Conservation (phyloP, 2,113 vertebrate genomes). For the Zosterops pallidus region DNA sequence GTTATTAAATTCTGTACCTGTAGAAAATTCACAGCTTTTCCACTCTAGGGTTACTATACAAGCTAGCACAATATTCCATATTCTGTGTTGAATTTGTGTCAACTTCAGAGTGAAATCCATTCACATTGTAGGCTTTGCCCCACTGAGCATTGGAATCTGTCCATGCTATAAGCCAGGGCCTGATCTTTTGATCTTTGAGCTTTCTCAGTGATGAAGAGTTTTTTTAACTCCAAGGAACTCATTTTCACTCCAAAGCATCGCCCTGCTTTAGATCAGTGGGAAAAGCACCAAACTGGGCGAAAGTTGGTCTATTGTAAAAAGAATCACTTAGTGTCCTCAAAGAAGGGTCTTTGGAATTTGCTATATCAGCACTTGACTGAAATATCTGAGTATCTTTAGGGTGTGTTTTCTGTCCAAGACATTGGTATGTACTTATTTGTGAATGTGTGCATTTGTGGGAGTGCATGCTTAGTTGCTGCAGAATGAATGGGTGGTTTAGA, state of each 20-base stretch:
- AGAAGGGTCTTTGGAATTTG: neutral
- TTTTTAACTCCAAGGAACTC: neutral
- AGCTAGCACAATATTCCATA: neutral
- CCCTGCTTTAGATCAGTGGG: neutral
- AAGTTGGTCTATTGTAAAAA: neutral
- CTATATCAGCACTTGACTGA: neutral
- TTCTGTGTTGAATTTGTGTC: neutral
- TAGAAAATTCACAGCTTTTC: neutral
- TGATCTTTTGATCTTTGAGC: neutral
- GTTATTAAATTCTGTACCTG: neutral
- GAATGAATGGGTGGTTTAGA: neutral
- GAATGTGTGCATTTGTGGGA: no score
- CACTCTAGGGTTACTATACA: rapidly evolving
- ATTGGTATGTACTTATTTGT: neutral
- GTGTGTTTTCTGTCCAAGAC: neutral
- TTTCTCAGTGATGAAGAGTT: neutral
- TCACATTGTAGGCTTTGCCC: neutral
- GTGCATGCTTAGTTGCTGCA: neutral
- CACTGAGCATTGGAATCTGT: neutral
- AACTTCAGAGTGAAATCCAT: neutral
- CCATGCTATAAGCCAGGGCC: neutral
- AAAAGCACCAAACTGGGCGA: neutral
- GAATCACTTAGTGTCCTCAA: neutral
- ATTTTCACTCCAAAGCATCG: neutral
- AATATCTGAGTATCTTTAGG: neutral